Base-by-base conservation (phyloP, 2,113 vertebrate genomes). In the Lophochroa leadbeateri region DNA sequence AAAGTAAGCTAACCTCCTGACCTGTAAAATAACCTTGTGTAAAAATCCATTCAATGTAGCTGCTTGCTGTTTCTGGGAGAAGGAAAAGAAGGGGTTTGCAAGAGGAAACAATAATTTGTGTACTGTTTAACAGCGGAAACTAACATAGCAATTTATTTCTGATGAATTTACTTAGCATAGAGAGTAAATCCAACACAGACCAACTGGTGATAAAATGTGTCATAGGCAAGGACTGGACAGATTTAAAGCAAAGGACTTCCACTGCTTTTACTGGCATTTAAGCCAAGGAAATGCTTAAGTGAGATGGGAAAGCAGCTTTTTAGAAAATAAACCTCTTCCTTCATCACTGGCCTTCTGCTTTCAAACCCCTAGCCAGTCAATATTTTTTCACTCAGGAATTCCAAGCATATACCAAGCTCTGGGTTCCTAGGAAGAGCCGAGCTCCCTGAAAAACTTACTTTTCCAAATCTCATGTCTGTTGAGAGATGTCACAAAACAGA, bases 1-100 rank as follows among this genome's bases (percentile, higher is more conserved):
- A 91, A 94, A 96, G 94, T 60, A 46, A 93, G 46, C 85, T 93
- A 80, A 95, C 93, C 96, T 82, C 82, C 78, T 94, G 96, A 87
- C 93, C 94, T 74, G 49, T 17, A 58, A 75, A 92, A 55, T 47
- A 96, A 68, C 65, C 78, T 76, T 3, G 23, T 3, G 47, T 75
- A 58, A 67, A 72, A 91, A 90, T 18, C 81, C 44, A 72, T 92
- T 94, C 93, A 94, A 5, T 39, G 12, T 6, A n/a, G 82, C 17
- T 41, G 57, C 74, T 84, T 2, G 0, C 50, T 64, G 47, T 7
- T 78, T 31, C 95, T 92, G 94, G 81, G 93, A 76, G 82, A 82
- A 75, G 89, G 65, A 84, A 63, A 44, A 86, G 55, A 28, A 60
- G 43, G 24, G 39, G 4, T 70, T 75, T 53, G 61, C 49, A 21